These are phyloP conservation scores for Rhinichthys klamathensis DNA, from an alignment of 2,113 vertebrate genomes.

Conservation along the genomic window DNA sequence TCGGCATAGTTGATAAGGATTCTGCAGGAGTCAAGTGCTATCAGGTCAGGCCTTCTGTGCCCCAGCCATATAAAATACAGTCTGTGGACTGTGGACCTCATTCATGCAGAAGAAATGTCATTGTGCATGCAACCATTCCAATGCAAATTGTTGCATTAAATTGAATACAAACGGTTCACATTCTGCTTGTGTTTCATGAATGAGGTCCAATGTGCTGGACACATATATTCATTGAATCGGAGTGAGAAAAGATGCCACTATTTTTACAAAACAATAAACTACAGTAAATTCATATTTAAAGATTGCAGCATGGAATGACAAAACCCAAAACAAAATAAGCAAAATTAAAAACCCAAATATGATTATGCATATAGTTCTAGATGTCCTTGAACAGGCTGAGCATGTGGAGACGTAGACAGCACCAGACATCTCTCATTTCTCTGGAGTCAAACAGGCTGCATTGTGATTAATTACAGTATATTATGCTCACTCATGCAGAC, in stretches of 20 bases:
- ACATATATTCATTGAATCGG: background rate
- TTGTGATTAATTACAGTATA: conserved; percentile 61
- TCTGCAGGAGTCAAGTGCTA: conserved; percentile 53
- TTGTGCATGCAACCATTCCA: background rate
- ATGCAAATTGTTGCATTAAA: background rate
- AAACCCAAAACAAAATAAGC: background rate
- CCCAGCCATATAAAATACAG: conserved; percentile 8
- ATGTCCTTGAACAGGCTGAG: conserved; percentile 55
- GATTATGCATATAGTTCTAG: conserved; percentile 2
- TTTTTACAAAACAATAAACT: background rate
- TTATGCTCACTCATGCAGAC: conserved; percentile 57
- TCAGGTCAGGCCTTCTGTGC: conserved; percentile 47
- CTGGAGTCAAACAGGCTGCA: conserved; percentile 52
- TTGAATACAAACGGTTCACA: background rate
- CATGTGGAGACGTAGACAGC: conserved; percentile 46
- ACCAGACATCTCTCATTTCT: conserved; percentile 49
- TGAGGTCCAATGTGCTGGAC: background rate
- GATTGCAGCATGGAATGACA: background rate
- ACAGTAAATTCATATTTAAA: background rate
- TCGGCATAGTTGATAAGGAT: conserved; percentile 46
- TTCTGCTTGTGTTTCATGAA: background rate
- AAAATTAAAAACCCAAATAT: background rate
- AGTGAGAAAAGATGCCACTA: background rate
- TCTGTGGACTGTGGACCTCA: background rate
- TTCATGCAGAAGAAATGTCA: background rate